Base-by-base conservation (phyloP, 92 coral and sea anemone genomes). In the Virgularia gustaviana region DNA sequence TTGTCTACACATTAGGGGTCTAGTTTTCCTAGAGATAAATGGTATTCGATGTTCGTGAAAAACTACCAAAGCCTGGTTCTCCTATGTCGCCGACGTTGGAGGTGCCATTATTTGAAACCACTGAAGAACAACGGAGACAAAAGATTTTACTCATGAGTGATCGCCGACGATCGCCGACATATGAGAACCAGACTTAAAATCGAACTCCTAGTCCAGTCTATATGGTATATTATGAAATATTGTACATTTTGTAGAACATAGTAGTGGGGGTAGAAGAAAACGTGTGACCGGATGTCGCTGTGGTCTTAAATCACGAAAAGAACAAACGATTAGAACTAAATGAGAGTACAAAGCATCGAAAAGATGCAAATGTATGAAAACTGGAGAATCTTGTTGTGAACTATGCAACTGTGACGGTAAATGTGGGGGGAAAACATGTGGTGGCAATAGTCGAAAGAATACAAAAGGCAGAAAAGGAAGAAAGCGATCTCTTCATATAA, bases 401-500 rank as follows among this genome's bases (percentile, higher is more conserved):
- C 9, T 53, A 2, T 53, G 60, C n/a, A 53, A 53, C 12, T 53
- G 60, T 22, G 10, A 53, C 13, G 30, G 60, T 3, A 22, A 53
- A 10, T 53, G 60, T 16, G 83, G 78, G 58, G 78, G 78, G 45
- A 66, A 57, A 35, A 57, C 8, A 47, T 75, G 80, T 51, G 41
- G 54, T 10, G 68, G 44, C 32, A 38, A 54, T 24, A 75, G 10
- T 54, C 82, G 45, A 28, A 57, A 57, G 35, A 31, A 22, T 8
- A 11, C 38, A 20, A 27, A 25, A 25, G 38, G 38, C 16, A 78
- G 83, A 70, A 70, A 70, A 56, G 70, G 42, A 30, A 78, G 83
- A 31, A 78, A 58, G 77, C 58, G 70, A 73, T 37, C 37, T 24
- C 83, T 47, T 53, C 83, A 78, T 64, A 66, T 52, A 23, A 53